Base-by-base conservation (phyloP, 2,113 vertebrate genomes). In the Hippocampus barbouri region DNA sequence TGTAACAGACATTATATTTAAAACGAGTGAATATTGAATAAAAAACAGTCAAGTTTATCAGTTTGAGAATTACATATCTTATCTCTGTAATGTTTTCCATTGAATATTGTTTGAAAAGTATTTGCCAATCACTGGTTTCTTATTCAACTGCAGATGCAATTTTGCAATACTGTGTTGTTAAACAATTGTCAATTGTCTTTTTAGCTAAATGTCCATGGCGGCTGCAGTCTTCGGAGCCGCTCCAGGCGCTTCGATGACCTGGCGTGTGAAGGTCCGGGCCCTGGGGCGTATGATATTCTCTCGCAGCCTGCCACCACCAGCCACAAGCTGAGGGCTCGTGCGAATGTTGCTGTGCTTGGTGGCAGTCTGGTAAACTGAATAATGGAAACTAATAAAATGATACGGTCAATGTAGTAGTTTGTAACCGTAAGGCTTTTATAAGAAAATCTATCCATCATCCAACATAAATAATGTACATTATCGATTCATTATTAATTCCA, bases 211-310 rank as follows among this genome's bases (percentile, higher is more conserved):
- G 63, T 92, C 68, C 77, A 82, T 68, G 92, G 93, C 75, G 92
- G 91, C 9, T 60, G 74, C 40, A 94, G 90, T 90, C 89, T 94
- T 34, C 89, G 91, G 87, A 93, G 91, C 87, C 90, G 86, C 79
- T 92, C 94, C 59, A 82, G 83, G 73, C 85, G 88, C 54, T 96
- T 96, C 86, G 83, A 89, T 68, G 91, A 91, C 18, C 40, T 63
- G 27, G n/a, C 25, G 40, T 83, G 88, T 15, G 74, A 89, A 74
- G 79, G 77, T 45, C 93, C 93, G 18, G 95, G 93, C 70, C 94
- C 94, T 20, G 93, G 91, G 75, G 87, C 88, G 59, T 94, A 93
- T 74, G 34, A 89, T 66, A 76, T 84, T 4, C 62, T 21, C 69
- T 78, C 73, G 3, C 59, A 16, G 71, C 78, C 75, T 25, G 30